phyloP scores from a whole-genome alignment of 2,888 invertebrate species.

The Byasa hedistus region DNA sequence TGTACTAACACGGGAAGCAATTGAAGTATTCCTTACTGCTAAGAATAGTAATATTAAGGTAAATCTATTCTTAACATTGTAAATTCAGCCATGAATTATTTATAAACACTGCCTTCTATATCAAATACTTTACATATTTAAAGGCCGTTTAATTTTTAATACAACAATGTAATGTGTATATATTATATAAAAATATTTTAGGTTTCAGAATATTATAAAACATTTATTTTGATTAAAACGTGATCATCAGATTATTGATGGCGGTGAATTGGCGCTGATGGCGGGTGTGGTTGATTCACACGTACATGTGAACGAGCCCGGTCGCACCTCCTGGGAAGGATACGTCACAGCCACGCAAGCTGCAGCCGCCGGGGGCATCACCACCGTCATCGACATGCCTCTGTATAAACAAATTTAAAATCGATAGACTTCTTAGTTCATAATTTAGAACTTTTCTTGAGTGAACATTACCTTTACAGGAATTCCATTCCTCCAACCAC shows the following conservation, averaged over 20 bases:
- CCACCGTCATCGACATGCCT: constrained; percentile 86
- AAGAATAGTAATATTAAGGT: constrained; percentile 63
- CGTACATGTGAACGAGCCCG: constrained; percentile 86
- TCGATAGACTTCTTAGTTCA: constrained; percentile 74
- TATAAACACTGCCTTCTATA: neutral
- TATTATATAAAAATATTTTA: too few relatives aligned
- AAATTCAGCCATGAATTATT: neutral
- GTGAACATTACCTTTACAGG: constrained; percentile 53
- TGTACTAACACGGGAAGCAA: constrained; percentile 67
- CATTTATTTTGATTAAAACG: neutral
- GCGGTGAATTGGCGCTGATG: constrained; percentile 70
- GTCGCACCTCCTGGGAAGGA: constrained; percentile 86
- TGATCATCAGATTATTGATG: constrained; percentile 51
- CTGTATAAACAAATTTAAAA: constrained; percentile 74
- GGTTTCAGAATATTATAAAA: too few relatives aligned
- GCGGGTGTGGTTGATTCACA: constrained; percentile 85
- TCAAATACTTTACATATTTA: neutral
- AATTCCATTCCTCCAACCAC: constrained; percentile 87
- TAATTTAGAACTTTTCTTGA: neutral
- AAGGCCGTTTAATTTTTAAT: neutral
- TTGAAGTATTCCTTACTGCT: constrained; percentile 63
- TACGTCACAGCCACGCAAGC: constrained; percentile 84
- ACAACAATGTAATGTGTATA: too few relatives aligned
- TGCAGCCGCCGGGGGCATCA: constrained; percentile 86
- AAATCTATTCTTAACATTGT: constrained; percentile 26